A percentile compares a stretch with the other conserved stretches of the same genome.
These are phyloP conservation scores for Hyposmocoma kahamanoa DNA, from an alignment of 1,140 invertebrate genomes.

Conservation along the genomic window DNA sequence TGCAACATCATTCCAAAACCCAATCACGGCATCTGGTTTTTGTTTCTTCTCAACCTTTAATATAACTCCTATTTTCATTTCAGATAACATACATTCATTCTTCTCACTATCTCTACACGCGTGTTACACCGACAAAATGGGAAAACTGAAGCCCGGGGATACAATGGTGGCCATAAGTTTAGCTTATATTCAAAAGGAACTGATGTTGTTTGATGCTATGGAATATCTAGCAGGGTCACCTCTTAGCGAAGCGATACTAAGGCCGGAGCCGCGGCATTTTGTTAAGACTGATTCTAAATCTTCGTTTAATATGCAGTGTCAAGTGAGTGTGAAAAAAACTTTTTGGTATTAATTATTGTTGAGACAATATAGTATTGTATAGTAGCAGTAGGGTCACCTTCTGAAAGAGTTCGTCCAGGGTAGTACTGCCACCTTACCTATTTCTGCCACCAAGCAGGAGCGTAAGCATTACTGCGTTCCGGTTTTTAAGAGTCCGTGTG, in stretches of 20 bases:
- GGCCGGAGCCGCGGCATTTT: conserved; percentile 41
- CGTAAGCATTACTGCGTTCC: no score
- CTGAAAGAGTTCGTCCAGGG: no score
- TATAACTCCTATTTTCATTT: conserved; percentile 17
- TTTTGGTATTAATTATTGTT: no score
- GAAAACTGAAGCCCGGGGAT: conserved; percentile 32
- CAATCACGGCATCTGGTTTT: no score
- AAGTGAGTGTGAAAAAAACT: no score
- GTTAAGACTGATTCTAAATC: background rate
- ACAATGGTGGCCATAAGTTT: conserved; percentile 32
- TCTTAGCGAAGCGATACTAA: conserved; percentile 42
- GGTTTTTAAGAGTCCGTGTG: no score
- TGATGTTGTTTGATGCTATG: conserved; percentile 58
- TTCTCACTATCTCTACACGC: conserved; percentile 41
- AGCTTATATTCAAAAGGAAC: conserved; percentile 53
- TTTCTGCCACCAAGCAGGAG: no score
- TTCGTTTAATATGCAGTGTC: background rate
- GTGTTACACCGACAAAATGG: conserved; percentile 42
- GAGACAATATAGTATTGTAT: no score
- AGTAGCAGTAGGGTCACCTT: no score
- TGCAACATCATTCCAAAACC: background rate
- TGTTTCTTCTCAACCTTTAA: no score
- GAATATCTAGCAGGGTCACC: conserved; percentile 46
- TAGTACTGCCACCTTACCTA: no score
- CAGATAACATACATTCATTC: conserved; percentile 45